Percentiles rank a stretch among this genome's conserved stretches.
Conservation (phyloP, 2,113 vertebrate genomes). For the Platichthys flesus region DNA sequence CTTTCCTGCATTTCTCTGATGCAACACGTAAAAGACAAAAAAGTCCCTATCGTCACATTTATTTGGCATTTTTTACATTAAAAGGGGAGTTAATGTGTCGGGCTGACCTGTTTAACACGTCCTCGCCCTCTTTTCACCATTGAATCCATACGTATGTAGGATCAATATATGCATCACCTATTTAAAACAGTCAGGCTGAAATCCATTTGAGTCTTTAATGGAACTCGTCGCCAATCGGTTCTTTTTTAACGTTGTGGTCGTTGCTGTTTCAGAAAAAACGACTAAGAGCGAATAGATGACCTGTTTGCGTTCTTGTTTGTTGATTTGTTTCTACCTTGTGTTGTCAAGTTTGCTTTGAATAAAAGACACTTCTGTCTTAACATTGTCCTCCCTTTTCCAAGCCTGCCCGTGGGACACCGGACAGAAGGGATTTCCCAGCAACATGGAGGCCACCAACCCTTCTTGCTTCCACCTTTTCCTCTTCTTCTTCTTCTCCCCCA, state of each 20-base stretch:
- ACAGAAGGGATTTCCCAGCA: constrained; percentile 40
- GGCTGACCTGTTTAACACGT: constrained; percentile 49
- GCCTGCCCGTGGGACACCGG: constrained; percentile 38
- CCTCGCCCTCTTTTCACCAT: constrained; percentile 50
- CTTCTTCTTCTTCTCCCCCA: constrained; percentile 27
- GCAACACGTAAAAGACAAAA: too few relatives aligned
- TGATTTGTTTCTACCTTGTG: background rate
- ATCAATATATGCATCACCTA: constrained; percentile 56
- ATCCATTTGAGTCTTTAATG: constrained; percentile 17
- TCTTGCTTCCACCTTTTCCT: constrained; percentile 44
- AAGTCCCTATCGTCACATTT: too few relatives aligned
- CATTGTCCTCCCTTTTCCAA: constrained; percentile 17
- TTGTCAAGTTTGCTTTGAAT: background rate
- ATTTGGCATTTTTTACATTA: too few relatives aligned
- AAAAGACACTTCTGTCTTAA: background rate
- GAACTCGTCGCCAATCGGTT: background rate
- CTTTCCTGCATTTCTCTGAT: too few relatives aligned
- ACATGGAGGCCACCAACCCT: constrained; percentile 53
- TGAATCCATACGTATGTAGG: constrained; percentile 43
- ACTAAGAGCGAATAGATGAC: background rate
- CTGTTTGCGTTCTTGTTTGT: background rate
- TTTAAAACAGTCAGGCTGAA: constrained; percentile 27
- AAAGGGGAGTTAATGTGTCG: background rate
- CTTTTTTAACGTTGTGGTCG: background rate
- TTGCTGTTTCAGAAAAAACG: background rate